A percentile compares a stretch with the other conserved stretches of the same genome.
These are phyloP conservation scores for Bos javanicus DNA, from an alignment of 2,113 vertebrate genomes.

Conservation along the genomic window DNA sequence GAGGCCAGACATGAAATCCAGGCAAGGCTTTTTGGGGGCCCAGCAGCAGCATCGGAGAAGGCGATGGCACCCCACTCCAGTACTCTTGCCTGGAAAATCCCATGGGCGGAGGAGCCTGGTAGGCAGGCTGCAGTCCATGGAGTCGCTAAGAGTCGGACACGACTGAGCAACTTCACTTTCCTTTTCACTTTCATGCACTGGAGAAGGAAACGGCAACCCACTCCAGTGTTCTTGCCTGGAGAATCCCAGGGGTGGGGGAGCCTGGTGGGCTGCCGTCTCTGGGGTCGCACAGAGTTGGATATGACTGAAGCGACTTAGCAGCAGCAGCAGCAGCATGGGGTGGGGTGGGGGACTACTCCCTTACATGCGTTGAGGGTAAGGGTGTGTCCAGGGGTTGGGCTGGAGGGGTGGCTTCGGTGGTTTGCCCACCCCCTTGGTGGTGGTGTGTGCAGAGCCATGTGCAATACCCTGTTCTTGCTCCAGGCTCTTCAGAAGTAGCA, in stretches of 20 bases:
- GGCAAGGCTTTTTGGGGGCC: neutral
- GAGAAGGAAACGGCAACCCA: too few relatives aligned
- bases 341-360: neutral
- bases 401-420: neutral
- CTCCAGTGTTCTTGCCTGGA: neutral
- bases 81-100: too few relatives aligned
- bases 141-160: too few relatives aligned
- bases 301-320: too few relatives aligned
- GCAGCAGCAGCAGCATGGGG: neutral
- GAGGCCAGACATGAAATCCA: neutral
- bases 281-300: too few relatives aligned
- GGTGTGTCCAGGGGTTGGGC: neutral
- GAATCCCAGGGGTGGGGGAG: too few relatives aligned
- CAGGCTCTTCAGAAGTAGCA: neutral
- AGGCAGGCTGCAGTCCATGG: too few relatives aligned
- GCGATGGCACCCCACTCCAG: too few relatives aligned
- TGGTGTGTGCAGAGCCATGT: neutral
- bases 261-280: too few relatives aligned
- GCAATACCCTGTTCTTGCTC: neutral
- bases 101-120: too few relatives aligned
- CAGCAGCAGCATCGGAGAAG: neutral
- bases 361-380: neutral
- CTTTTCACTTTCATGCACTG: too few relatives aligned
- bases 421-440: neutral
- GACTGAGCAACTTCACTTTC: too few relatives aligned